phyloP scores from a whole-genome alignment of 2,888 invertebrate genomes.

The Heliconius charithonia region DNA sequence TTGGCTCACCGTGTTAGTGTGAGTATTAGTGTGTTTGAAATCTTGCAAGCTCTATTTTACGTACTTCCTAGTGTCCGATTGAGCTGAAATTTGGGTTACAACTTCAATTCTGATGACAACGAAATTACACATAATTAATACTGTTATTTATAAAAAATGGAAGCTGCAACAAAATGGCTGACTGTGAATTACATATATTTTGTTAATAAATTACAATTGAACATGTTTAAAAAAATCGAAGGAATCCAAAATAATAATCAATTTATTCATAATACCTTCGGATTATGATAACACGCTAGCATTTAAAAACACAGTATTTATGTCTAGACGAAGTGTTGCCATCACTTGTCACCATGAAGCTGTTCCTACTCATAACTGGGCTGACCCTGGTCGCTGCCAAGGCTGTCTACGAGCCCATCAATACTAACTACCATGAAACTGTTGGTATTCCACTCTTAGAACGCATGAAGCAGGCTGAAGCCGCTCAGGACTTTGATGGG shows the following conservation, averaged over 20 bases:
- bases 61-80: no score
- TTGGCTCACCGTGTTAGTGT: no score
- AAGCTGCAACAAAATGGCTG: no score
- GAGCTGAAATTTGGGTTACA: no score
- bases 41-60: no score
- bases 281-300: conserved; percentile 2
- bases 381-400: conserved; percentile 30
- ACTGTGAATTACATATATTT: no score
- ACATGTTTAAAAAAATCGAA: background rate
- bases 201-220: background rate
- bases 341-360: conserved; percentile 21
- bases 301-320: conserved; percentile 2
- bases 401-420: conserved; percentile 42
- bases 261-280: background rate
- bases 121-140: no score
- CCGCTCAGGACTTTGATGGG: conserved; percentile 53
- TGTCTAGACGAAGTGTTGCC: background rate
- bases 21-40: no score
- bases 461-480: conserved; percentile 52
- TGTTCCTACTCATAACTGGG: conserved; percentile 34
- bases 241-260: conserved; percentile 4
- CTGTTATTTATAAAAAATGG: no score
- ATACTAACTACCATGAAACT: conserved; percentile 51
- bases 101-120: no score
- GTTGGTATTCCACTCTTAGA: conserved; percentile 53